phyloP scores from a whole-genome alignment of 2,888 invertebrate genomes.

The Athrips mouffetella region DNA sequence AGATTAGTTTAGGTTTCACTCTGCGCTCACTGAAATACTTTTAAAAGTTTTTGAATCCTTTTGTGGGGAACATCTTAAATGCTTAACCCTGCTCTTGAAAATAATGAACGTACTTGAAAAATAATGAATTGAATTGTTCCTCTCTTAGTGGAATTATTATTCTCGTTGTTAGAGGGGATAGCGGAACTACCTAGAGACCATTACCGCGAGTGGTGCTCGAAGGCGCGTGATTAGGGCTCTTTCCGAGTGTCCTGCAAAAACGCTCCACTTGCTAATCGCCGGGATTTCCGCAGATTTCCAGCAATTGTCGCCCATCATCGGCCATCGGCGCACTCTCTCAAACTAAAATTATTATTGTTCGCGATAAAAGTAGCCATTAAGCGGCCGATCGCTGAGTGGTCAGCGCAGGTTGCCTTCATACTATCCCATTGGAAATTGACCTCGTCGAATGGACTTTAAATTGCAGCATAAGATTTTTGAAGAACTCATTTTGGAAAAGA shows the following conservation, averaged over 20 bases:
- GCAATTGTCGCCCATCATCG: conserved; percentile 60
- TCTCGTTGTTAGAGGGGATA: not conserved
- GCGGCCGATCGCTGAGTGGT: conserved; percentile 50
- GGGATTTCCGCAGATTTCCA: not conserved
- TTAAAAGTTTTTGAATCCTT: not conserved
- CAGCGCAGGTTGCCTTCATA: conserved; percentile 36
- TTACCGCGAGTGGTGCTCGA: conserved; percentile 44
- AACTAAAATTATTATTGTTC: conserved; percentile 77
- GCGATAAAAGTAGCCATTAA: conserved; percentile 73
- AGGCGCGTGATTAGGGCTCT: conserved; percentile 55
- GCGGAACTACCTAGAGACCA: conserved; percentile 19
- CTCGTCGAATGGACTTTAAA: conserved; percentile 7
- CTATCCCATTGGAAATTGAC: not conserved
- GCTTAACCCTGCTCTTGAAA: conserved; percentile 4
- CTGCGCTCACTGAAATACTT: not conserved
- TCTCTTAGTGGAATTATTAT: conserved; percentile 3
- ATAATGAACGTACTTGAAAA: conserved; percentile 2
- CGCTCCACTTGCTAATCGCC: conserved; percentile 25
- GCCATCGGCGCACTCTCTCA: conserved; percentile 71
- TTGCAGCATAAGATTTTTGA: conserved; percentile 8
- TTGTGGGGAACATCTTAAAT: not conserved
- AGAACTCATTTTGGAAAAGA: conserved; percentile 2
- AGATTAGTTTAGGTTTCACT: too few species aligned
- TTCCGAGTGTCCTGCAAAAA: conserved; percentile 67
- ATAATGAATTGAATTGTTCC: conserved; percentile 4